phyloP scores from a whole-genome alignment of 2,113 vertebrate species.

The Actenoides hombroni region DNA sequence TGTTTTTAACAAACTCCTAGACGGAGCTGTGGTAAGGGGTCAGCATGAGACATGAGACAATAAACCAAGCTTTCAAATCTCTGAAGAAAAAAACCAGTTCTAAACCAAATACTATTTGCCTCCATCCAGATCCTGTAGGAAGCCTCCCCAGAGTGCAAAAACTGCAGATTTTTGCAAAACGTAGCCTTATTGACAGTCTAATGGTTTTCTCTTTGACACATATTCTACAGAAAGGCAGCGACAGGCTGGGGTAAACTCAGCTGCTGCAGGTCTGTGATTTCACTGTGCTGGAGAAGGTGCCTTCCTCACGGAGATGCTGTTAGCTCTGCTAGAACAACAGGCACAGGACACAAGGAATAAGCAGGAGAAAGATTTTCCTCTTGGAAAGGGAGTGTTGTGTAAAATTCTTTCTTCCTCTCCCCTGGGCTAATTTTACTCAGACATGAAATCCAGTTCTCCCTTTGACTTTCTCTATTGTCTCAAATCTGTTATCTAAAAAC shows the following conservation, averaged over 20 bases:
- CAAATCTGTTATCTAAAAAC: background rate
- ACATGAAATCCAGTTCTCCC: background rate
- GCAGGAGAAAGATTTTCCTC: background rate
- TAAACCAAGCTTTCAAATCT: background rate
- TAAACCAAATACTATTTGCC: background rate
- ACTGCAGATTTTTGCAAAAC: background rate
- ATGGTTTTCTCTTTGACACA: background rate
- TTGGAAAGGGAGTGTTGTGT: background rate
- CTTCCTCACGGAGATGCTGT: background rate
- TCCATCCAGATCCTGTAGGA: background rate
- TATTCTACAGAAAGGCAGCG: background rate
- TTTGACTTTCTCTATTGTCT: background rate
- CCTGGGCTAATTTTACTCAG: background rate
- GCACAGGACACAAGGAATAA: background rate
- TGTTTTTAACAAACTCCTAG: background rate
- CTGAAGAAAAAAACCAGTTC: background rate
- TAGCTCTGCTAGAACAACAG: background rate
- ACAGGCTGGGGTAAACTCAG: background rate
- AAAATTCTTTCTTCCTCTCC: background rate
- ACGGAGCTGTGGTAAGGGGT: background rate
- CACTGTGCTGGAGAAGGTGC: background rate
- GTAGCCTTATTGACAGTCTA: background rate
- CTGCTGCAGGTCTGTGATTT: background rate
- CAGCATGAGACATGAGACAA: background rate
- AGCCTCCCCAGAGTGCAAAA: background rate